These are phyloP conservation scores for Aricia artaxerxes DNA, from an alignment of 2,888 invertebrate species.

Conservation along the genomic window DNA sequence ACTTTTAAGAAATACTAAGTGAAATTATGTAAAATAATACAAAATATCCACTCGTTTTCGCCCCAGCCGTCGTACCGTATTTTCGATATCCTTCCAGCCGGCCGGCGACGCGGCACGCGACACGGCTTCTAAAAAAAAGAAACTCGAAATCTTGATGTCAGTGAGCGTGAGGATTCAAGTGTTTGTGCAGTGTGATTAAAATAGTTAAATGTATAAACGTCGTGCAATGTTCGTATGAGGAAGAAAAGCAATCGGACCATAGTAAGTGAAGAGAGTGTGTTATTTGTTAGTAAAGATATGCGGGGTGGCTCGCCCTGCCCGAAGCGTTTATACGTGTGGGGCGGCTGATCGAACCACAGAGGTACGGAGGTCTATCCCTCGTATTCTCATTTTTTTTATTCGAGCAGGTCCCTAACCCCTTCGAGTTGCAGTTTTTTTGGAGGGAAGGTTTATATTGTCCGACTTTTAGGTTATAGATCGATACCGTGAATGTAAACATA, in stretches of 20 bases:
- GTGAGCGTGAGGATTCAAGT: slow-evolving; percentile 70
- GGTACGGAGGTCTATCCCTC: slow-evolving; percentile 78
- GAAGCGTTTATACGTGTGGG: slow-evolving; percentile 66
- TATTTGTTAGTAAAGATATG: slow-evolving; percentile 69
- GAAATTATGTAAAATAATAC: slow-evolving; percentile 81
- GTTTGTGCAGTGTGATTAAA: slow-evolving; percentile 76
- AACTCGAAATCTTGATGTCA: slow-evolving; percentile 70
- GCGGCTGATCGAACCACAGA: slow-evolving; percentile 70
- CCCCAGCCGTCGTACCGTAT: slow-evolving; percentile 80
- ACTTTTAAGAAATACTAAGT: slow-evolving; percentile 70
- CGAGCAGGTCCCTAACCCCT: slow-evolving; percentile 74
- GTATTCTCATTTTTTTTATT: slow-evolving; percentile 67
- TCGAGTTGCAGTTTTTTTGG: slow-evolving; percentile 72
- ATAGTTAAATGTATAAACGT: slow-evolving; percentile 77
- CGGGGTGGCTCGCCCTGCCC: slow-evolving; percentile 69
- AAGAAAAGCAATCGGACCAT: slow-evolving; percentile 78
- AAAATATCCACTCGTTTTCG: slow-evolving; percentile 70
- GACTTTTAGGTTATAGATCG: slow-evolving; percentile 63
- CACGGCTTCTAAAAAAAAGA: slow-evolving; percentile 67
- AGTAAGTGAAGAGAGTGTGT: slow-evolving; percentile 74
- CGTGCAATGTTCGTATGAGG: slow-evolving; percentile 81
- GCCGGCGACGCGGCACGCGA: slow-evolving; percentile 83
- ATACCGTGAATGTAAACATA: slow-evolving; percentile 14
- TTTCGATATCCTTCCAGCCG: slow-evolving; percentile 81
- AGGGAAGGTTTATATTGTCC: slow-evolving; percentile 71